A percentile compares a stretch with the other conserved stretches of the same genome.
These are phyloP conservation scores for Pipra filicauda DNA, from an alignment of 2,113 vertebrate genomes.

Conservation along the genomic window DNA sequence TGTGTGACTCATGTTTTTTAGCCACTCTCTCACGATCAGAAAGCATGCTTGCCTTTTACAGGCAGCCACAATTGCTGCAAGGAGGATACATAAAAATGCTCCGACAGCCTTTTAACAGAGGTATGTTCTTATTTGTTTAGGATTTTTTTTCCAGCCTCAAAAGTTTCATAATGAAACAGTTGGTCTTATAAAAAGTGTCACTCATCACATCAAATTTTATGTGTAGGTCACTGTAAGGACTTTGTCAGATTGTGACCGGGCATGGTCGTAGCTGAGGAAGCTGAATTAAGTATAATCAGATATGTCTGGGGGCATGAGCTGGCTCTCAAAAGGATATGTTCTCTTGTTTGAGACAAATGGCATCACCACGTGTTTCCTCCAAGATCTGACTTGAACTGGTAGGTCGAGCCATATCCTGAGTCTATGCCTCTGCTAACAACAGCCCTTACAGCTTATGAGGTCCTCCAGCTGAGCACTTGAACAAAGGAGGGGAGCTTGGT, in stretches of 20 bases:
- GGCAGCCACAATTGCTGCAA: conserved; percentile 6
- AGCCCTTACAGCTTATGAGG: neutral
- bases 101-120: neutral
- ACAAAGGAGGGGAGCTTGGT: fast-evolving
- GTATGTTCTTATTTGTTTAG: conserved; percentile 30
- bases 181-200: conserved; percentile 21
- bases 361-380: neutral
- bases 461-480: neutral
- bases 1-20: conserved; percentile 53
- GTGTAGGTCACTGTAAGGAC: conserved; percentile 15
- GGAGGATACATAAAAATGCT: conserved; percentile 28
- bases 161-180: conserved; percentile 42
- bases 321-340: neutral
- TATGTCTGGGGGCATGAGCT: neutral
- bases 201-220: conserved; percentile 30
- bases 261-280: neutral
- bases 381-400: neutral
- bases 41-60: conserved; percentile 43
- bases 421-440: neutral
- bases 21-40: conserved; percentile 57
- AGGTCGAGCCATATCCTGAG: neutral
- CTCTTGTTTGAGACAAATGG: neutral
- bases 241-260: neutral
- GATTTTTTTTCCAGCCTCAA: conserved; percentile 8
- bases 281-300: neutral